Base-by-base conservation (phyloP, 2,113 vertebrate genomes). In the Butorides virescens region DNA sequence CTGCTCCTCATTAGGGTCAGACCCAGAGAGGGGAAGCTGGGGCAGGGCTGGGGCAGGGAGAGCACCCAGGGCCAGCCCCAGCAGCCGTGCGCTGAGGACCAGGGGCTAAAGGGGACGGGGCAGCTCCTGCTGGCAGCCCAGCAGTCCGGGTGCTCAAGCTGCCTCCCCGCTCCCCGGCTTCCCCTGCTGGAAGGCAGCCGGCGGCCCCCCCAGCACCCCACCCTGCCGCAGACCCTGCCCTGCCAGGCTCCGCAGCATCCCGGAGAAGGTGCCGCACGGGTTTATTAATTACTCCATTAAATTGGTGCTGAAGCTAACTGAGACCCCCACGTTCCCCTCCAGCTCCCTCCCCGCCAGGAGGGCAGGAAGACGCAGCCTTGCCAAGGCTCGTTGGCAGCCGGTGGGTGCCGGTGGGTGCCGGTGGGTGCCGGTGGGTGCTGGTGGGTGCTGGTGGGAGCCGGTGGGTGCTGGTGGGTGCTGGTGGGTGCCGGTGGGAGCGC, bases 101-200 rank as follows among this genome's bases (percentile, higher is more conserved):
- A 3, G 0, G 2, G 47, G 22, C 19, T 5, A 0, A 7, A 25
- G 19, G 55, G 37, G 21, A 52, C 70, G 42, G 79, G 11, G 1
- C 2, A 0, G 21, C 58, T 25, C 2, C 72, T 63, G 76, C 63
- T 36, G 8, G 0, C 15, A 5, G 70, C 1, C 2, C 0, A 2
- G 32, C 7, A 8, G 44, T 13, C 49, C 11, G 86, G 47, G 30
- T 2, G 0, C 13, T 8, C 26, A n/a, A 22, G 36, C 76, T 39
- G 46, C 25, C 42, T 52, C 26, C 32, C 15, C 2, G 0, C 5
- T 34, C 32, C 80, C 29, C 46, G 17, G 46, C 50, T n/a, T 39
- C 49, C 66, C 47, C 37, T 1, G 16, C 3, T n/a, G 1, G 3
- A 3, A 2, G 55, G 67, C 59, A 82, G 86, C 26, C 10, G 14